These are phyloP conservation scores for Druon quercuslanigerum DNA, from an alignment of 1,140 invertebrate genomes.

Conservation along the genomic window DNA sequence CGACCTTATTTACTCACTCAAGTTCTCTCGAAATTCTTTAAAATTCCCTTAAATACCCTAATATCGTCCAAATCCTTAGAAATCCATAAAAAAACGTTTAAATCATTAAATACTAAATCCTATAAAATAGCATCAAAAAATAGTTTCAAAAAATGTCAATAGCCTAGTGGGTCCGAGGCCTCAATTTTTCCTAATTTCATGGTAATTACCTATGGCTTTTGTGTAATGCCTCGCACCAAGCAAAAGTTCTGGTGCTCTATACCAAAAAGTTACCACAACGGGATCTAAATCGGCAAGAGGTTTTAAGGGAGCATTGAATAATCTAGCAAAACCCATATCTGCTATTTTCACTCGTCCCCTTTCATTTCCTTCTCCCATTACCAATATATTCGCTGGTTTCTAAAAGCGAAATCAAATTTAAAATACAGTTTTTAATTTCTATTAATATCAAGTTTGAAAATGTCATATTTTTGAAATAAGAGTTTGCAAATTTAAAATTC, in stretches of 20 bases:
- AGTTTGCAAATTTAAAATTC: too few species aligned
- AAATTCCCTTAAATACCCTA: too few species aligned
- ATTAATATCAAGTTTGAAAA: too few species aligned
- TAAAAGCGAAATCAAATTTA: slow-evolving; percentile 67
- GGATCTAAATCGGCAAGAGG: slow-evolving; percentile 98
- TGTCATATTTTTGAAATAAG: too few species aligned
- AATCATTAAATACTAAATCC: too few species aligned
- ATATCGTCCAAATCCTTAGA: background rate
- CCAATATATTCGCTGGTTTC: slow-evolving; percentile 99
- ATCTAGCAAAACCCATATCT: slow-evolving; percentile 99
- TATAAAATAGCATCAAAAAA: background rate
- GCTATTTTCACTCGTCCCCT: slow-evolving; percentile 98
- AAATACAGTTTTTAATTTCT: background rate
- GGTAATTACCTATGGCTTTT: slow-evolving; percentile 92
- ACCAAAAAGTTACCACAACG: slow-evolving; percentile 99
- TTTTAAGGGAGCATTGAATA: slow-evolving; percentile 99
- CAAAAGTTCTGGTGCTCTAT: slow-evolving; percentile 96
- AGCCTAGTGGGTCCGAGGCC: too few species aligned
- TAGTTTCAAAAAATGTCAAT: too few species aligned
- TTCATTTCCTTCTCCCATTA: slow-evolving; percentile 99
- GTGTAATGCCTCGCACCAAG: slow-evolving; percentile 98
- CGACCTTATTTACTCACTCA: too few species aligned
- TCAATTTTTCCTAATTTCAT: background rate
- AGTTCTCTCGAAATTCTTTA: background rate
- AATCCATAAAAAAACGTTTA: background rate